Percentiles rank a stretch among this genome's conserved stretches.
phyloP scores from a whole-genome alignment of 2,797 vertebrate species.

The Acanthiza pusilla region DNA sequence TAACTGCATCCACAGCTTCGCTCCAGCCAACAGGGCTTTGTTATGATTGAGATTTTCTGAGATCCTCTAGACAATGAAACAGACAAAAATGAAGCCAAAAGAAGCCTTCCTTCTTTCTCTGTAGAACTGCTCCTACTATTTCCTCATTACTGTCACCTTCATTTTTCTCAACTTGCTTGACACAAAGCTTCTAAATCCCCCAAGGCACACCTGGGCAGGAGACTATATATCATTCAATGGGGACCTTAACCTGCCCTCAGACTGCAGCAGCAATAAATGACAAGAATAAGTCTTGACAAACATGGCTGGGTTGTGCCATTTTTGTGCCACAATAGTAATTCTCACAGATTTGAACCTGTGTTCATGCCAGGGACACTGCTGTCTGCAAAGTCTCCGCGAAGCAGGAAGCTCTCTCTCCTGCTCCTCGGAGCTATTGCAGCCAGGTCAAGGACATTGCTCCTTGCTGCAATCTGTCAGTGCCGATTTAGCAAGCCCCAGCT shows the following conservation, averaged over 20 bases:
- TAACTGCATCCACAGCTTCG: neutral
- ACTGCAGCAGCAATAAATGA: neutral
- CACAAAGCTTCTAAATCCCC: neutral
- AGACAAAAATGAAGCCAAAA: neutral
- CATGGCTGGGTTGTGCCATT: neutral
- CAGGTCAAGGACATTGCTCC: slow-evolving; percentile 19
- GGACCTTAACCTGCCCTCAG: neutral
- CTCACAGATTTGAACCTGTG: neutral
- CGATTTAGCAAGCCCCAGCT: neutral
- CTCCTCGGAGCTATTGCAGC: neutral
- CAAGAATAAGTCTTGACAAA: neutral
- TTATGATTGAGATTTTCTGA: neutral
- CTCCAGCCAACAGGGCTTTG: neutral
- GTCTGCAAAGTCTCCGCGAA: neutral
- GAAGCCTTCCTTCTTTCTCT: neutral
- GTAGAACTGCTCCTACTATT: neutral
- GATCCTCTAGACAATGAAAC: neutral
- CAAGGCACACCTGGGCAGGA: neutral
- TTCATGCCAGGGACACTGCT: neutral
- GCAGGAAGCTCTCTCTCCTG: neutral
- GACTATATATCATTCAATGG: neutral
- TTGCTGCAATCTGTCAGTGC: neutral
- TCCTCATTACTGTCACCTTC: neutral
- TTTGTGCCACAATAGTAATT: neutral
- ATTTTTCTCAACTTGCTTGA: neutral